These are phyloP conservation scores for Protophormia terraenovae DNA, from an alignment of 2,888 invertebrate genomes.

Conservation along the genomic window DNA sequence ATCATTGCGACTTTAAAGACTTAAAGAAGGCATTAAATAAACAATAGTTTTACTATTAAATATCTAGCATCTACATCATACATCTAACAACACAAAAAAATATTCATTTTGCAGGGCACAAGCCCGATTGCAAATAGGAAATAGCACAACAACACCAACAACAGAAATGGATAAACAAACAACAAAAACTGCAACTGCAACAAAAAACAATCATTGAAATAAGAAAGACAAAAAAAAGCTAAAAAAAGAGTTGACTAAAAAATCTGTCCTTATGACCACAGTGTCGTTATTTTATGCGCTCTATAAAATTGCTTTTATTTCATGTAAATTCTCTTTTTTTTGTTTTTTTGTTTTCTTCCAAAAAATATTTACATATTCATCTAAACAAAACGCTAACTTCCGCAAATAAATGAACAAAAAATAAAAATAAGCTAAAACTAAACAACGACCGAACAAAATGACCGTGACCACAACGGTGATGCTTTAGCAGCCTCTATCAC, in stretches of 20 bases:
- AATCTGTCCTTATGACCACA: conserved; percentile 59
- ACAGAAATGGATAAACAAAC: background rate
- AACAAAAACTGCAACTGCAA: background rate
- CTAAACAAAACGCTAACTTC: conserved; percentile 78
- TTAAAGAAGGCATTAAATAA: conserved; percentile 49
- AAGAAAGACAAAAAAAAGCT: conserved; percentile 20
- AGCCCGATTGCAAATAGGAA: background rate
- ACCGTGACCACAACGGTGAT: conserved; percentile 68
- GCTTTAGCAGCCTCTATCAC: conserved; percentile 69
- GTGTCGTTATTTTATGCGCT: conserved; percentile 51
- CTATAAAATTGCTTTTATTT: conserved; percentile 62
- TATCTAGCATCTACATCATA: background rate
- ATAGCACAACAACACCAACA: background rate
- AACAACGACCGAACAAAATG: conserved; percentile 66
- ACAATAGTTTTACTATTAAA: conserved; percentile 32
- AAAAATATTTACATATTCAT: conserved; percentile 79
- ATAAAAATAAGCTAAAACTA: conserved; percentile 41
- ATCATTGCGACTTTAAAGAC: conserved; percentile 41
- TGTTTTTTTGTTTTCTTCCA: conserved; percentile 53
- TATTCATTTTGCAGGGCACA: conserved; percentile 14
- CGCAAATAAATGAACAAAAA: conserved; percentile 50
- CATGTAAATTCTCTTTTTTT: conserved; percentile 47
- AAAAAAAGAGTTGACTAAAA: conserved; percentile 35
- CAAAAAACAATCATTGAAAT: conserved; percentile 2
- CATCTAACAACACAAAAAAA: background rate